Conservation (phyloP, 2,797 vertebrate species). For the Thripadectes ignobilis region DNA sequence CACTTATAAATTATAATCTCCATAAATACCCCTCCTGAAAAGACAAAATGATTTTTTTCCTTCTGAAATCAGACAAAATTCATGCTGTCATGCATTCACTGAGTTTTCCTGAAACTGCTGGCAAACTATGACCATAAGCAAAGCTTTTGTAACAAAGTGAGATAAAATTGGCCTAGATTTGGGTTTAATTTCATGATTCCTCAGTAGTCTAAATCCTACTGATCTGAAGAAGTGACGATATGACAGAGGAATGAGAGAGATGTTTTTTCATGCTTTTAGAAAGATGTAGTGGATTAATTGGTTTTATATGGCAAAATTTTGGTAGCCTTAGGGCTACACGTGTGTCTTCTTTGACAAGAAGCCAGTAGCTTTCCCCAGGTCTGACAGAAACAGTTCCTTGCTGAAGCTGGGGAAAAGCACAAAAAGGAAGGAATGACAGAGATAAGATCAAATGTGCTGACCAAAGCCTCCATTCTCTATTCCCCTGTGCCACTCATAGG, state of each 20-base stretch:
- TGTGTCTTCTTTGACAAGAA: neutral
- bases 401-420: neutral
- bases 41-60: neutral
- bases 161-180: neutral
- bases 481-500: rapidly evolving
- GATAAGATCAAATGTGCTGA: neutral
- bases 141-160: neutral
- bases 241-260: neutral
- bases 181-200: neutral
- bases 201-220: neutral
- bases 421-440: neutral
- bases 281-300: neutral
- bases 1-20: neutral
- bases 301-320: neutral
- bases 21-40: neutral
- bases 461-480: neutral
- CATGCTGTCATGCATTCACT: neutral
- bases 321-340: rapidly evolving
- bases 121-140: neutral
- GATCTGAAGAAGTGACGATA: neutral
- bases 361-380: rapidly evolving
- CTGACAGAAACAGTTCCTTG: rapidly evolving
- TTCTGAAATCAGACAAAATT: neutral
- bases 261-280: neutral
- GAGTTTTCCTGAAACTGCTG: neutral